These are phyloP conservation scores for Aythya baeri DNA, from an alignment of 2,113 vertebrate genomes.

Conservation along the genomic window DNA sequence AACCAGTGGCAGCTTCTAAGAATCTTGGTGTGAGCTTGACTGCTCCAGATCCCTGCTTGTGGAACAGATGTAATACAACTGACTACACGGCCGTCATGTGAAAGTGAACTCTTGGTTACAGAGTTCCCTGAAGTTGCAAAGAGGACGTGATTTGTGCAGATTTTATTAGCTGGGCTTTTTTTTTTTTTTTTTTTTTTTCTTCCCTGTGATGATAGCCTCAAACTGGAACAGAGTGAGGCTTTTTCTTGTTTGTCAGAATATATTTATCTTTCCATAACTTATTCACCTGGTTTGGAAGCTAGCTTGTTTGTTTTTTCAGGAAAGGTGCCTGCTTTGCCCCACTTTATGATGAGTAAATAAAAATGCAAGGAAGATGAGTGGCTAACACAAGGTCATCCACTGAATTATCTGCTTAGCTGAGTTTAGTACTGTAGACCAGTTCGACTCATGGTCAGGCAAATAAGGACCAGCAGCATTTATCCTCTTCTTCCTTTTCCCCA, in stretches of 20 bases:
- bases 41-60: not conserved
- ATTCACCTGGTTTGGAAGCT: not conserved
- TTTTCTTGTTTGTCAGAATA: not conserved
- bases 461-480: not conserved
- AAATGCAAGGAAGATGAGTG: not conserved
- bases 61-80: not conserved
- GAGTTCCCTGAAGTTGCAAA: not conserved
- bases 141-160: not conserved
- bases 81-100: not conserved
- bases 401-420: not conserved
- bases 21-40: not conserved
- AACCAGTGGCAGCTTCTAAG: not conserved
- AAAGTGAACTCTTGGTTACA: not conserved
- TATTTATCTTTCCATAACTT: constrained; percentile 38
- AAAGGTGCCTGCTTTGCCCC: constrained; percentile 1
- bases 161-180: not conserved
- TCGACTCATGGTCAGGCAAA: not conserved
- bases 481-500: not conserved
- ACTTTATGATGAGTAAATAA: not conserved
- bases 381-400: not conserved
- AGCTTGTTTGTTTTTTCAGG: not conserved
- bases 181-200: not conserved
- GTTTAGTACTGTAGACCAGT: not conserved
- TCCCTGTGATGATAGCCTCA: not conserved
- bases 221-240: not conserved